Conservation (phyloP, 2,113 vertebrate genomes). For the Syngnathoides biaculeatus region DNA sequence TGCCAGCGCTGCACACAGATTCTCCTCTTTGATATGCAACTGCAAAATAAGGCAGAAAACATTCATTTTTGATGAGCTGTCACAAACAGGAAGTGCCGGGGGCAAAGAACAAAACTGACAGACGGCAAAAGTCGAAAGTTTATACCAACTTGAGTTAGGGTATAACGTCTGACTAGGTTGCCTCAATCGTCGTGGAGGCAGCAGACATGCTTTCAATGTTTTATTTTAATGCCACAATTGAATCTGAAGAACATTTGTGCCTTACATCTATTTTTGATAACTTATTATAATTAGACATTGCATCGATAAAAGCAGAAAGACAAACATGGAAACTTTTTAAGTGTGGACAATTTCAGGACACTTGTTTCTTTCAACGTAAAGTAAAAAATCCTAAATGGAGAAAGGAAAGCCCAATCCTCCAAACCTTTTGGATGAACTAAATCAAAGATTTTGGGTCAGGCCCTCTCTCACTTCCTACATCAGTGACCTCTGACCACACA, state of each 20-base stretch:
- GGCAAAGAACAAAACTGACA: conserved; percentile 31
- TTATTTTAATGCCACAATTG: neutral
- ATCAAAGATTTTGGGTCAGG: no score
- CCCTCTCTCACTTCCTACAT: no score
- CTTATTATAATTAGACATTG: neutral
- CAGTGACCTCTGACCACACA: no score
- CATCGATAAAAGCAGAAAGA: no score
- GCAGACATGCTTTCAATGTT: conserved; percentile 3
- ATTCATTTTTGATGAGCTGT: conserved; percentile 48
- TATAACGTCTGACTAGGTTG: conserved; percentile 12
- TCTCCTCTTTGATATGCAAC: conserved; percentile 95
- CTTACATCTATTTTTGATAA: neutral
- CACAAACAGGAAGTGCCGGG: conserved; percentile 35
- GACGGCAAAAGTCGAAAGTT: conserved; percentile 23
- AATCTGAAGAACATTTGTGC: neutral
- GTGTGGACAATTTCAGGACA: neutral
- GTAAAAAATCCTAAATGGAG: neutral
- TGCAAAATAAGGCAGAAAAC: conserved; percentile 57
- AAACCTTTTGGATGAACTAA: no score
- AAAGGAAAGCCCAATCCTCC: no score
- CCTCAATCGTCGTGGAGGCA: conserved; percentile 31
- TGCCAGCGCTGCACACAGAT: conserved; percentile 87
- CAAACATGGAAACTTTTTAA: no score
- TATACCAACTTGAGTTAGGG: conserved; percentile 3
- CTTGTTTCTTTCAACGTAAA: neutral